phyloP scores from a whole-genome alignment of 2,888 invertebrate genomes.

The Sphecodes monilicornis region DNA sequence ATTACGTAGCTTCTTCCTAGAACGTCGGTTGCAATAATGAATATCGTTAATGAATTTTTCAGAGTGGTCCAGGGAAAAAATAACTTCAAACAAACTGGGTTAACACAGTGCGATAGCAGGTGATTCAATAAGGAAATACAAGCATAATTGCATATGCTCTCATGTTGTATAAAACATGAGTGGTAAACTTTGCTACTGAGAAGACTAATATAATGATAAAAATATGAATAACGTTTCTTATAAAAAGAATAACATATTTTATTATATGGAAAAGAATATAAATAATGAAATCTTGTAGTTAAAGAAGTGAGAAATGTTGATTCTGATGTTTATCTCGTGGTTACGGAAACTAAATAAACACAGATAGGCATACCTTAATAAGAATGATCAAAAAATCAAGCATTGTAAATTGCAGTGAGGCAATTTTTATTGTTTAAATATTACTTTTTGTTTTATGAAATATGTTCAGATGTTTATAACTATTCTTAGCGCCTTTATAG shows the following conservation, averaged over 20 bases:
- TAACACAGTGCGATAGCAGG: conserved; percentile 66
- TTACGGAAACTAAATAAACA: conserved; percentile 66
- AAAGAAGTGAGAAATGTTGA: conserved; percentile 67
- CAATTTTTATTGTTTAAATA: conserved; percentile 58
- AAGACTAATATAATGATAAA: conserved; percentile 80
- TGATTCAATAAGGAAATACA: conserved; percentile 67
- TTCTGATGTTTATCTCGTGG: conserved; percentile 72
- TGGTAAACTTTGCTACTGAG: conserved; percentile 79
- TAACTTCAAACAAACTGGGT: conserved; percentile 84
- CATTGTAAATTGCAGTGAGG: conserved; percentile 55
- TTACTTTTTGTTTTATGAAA: conserved; percentile 57
- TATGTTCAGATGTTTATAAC: conserved; percentile 9
- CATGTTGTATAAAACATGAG: conserved; percentile 72
- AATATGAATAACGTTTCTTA: conserved; percentile 82
- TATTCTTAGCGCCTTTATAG: conserved; percentile 35
- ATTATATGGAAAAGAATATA: conserved; percentile 81
- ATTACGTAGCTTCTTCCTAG: conserved; percentile 1
- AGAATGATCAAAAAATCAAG: conserved; percentile 50
- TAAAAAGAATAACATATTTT: conserved; percentile 81
- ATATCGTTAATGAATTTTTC: conserved; percentile 71
- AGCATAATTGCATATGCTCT: conserved; percentile 72
- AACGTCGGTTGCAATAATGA: conserved; percentile 9
- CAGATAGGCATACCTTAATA: conserved; percentile 52
- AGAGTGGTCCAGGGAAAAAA: conserved; percentile 87
- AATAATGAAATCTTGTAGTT: conserved; percentile 77